Evolutionary conservation across 2,888 invertebrate species (phyloP), one percentile per base, ranked within the genome.

Genomic region (Carpatolechia fugitivella): DNA sequence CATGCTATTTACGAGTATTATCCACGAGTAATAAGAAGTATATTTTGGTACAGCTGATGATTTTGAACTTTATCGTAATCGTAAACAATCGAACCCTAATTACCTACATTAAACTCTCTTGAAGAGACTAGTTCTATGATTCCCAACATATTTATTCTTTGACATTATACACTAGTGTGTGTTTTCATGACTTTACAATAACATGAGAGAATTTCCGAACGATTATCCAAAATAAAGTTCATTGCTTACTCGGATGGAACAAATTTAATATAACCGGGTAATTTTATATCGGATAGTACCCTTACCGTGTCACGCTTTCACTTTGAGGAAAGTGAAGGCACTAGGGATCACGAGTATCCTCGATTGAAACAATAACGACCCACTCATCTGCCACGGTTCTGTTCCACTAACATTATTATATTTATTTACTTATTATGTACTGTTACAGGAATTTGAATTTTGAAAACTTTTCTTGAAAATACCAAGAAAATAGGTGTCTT

Each of bases 301-400:
- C 36, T 38, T 51, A 29, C 38, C 14, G 58, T 66, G 58, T 57
- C 58, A 60, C 61, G 69, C 72, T 65, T 71, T 73, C 73, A 76
- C 74, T 77, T 70, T 57, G 54, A 60, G 60, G 52, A 56, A 67
- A 76, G 78, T 80, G 80, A 76, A 82, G 78, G 80, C 80, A 81
- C 78, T 77, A 66, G 71, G 71, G 69, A 76, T 77, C 74, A 75
- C 74, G 74, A 74, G 72, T 62, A 68, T 67, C 72, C 71, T 76
- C 73, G 70, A 73, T 73, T 74, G 72, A 76, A 74, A 78, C 70
- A 74, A 76, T 71, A 75, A 69, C 70, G 72, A 76, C 70, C 62
- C 71, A 70, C 70, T 67, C 62, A 66, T 69, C 63, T 59, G 64
- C 58, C 65, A 62, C 61, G 58, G 60, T 59, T 66, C 57, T 68